A percentile compares a stretch with the other conserved stretches of the same genome.
These are phyloP conservation scores for Peromyscus aztecus DNA, from an alignment of 2,797 vertebrate genomes.

Conservation along the genomic window DNA sequence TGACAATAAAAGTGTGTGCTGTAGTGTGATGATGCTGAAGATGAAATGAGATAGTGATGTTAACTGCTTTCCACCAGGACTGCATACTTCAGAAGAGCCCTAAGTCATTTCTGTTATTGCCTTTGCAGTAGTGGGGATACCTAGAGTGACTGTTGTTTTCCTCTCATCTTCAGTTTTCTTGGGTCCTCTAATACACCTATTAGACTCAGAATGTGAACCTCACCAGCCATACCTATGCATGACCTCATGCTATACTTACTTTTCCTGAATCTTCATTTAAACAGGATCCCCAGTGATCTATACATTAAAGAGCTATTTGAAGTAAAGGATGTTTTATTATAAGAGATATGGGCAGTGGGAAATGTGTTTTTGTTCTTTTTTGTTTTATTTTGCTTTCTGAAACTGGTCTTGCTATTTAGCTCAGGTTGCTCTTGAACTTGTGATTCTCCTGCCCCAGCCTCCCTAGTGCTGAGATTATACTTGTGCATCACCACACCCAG, in stretches of 20 bases:
- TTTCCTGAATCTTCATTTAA: slow-evolving; percentile 39
- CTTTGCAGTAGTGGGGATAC: background rate
- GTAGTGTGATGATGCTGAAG: background rate
- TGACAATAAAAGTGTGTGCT: background rate
- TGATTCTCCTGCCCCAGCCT: background rate
- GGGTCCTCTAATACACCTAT: background rate
- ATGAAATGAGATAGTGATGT: slow-evolving; percentile 36
- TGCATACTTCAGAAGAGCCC: slow-evolving; percentile 13
- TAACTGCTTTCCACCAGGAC: background rate
- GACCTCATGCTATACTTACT: background rate
- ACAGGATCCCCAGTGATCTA: background rate
- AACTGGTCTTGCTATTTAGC: background rate
- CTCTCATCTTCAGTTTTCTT: background rate
- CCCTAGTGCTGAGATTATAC: background rate
- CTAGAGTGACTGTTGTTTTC: background rate
- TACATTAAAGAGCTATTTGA: background rate
- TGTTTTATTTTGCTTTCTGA: background rate
- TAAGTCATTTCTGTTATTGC: background rate
- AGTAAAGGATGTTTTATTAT: background rate
- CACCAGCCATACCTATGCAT: background rate
- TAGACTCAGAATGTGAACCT: background rate
- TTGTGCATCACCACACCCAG: background rate
- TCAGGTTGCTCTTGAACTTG: background rate
- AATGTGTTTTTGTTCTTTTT: background rate
- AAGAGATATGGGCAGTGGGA: background rate